Base-by-base conservation (phyloP, 2,113 vertebrate species). In the Chunga burmeisteri region DNA sequence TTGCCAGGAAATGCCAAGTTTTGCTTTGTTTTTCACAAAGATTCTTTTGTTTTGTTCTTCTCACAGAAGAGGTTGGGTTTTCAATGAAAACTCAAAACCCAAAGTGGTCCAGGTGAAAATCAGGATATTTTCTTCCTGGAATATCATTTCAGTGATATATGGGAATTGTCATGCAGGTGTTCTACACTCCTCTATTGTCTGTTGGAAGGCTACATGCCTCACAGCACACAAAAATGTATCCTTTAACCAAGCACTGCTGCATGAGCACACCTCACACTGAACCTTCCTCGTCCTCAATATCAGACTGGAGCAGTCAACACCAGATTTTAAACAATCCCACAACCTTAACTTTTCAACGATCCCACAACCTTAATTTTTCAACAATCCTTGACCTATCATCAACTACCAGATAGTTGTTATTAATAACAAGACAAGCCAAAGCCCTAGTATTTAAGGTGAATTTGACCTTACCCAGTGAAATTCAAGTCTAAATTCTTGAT, bases 1-100 rank as follows among this genome's bases (percentile, higher is more conserved):
- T 95, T 85, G 66, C 58, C 81, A 84, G 95, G 92, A 96, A 95
- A 89, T 68, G 67, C 50, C 90, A 93, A 40, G 22, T 73, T 94
- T 88, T 88, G 46, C 26, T 86, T 93, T 86, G 40, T 42, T 94
- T 86, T 77, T 73, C 7, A 0, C 66, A 46, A 65, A 67, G 78
- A 53, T 68, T 93, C 7, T 81, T 85, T 75, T 62, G 8, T 38
- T 79, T 91, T 74, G 46, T 18, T 95, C 96, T 88, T 90, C 83
- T 92, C 73, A 80, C 62, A 81, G 66, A 66, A 58, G 23, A 80
- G 23, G 25, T 16, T 84, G 32, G 0, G 11, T 73, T 86, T 94
- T 68, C 62, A 87, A 56, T 25, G 66, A 66, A 73, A 95, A 68
- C 21, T 81, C 56, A 72, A 81, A 83, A 18, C 22, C 8, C 36